Percentiles rank a stretch among this genome's conserved stretches.
Evolutionary conservation across 1,140 invertebrate genomes (phyloP).

Genomic region (Pseudomyrmex sp.): DNA sequence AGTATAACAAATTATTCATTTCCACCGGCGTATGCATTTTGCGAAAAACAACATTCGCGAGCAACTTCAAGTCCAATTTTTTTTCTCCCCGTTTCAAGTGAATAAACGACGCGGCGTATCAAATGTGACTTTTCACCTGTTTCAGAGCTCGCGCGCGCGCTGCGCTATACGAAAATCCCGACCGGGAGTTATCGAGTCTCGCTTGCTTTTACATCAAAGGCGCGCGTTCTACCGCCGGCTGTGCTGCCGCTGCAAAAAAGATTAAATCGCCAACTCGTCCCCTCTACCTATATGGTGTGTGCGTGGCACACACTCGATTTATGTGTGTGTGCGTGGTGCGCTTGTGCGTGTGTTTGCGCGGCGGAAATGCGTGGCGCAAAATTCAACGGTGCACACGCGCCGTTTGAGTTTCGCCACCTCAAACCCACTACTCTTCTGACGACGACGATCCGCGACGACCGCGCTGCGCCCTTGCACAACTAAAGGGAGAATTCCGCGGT

Average conservation of each 20-base stretch:
- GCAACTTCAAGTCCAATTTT: too few species aligned
- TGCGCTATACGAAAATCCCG: not conserved
- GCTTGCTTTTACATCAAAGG: constrained; percentile 50
- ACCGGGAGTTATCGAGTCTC: constrained; percentile 32
- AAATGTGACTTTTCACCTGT: constrained; percentile 35
- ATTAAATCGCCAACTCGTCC: constrained; percentile 39
- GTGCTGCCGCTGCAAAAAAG: constrained; percentile 26
- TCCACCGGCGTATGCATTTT: too few species aligned
- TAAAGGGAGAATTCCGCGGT: constrained; percentile 43
- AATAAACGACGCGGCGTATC: constrained; percentile 1
- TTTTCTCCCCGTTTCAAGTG: not conserved
- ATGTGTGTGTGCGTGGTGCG: not conserved
- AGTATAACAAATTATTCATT: too few species aligned
- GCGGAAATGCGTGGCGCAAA: constrained; percentile 5
- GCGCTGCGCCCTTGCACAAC: not conserved
- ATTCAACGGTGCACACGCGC: not conserved
- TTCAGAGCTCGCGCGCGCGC: constrained; percentile 6
- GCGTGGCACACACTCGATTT: not conserved
- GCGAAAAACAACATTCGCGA: too few species aligned
- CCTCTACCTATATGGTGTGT: not conserved
- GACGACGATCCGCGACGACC: not conserved
- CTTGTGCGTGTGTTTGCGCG: not conserved
- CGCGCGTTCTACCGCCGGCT: not conserved
- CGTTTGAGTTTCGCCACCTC: constrained; percentile 27
- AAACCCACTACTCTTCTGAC: constrained; percentile 1